Evolutionary conservation across 1,140 invertebrate species (phyloP), one percentile per base, ranked within the genome.

Genomic region (Dreissena polymorpha): DNA sequence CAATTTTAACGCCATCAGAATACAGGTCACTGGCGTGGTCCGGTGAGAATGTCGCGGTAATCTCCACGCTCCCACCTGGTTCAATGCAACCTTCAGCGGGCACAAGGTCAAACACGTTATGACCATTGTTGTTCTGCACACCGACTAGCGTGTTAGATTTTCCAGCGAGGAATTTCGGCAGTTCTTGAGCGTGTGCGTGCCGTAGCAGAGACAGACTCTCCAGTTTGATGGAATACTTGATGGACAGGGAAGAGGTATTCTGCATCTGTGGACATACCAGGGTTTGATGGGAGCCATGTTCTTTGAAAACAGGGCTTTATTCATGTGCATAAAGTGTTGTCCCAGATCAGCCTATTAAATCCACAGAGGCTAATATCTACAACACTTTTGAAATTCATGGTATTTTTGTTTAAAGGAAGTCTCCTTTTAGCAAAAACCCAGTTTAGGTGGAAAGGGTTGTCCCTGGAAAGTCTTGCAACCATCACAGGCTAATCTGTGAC

Each of bases 81-180:
- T 87, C 76, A 67, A 93, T 92, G 3, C 76, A 88, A 10, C 93
- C 93, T 78, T 90, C 89, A 16, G 87, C 77, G 49, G 93, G 93
- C 39, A 92, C 90, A 64, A 92, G 85, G 75, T 93, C 93, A 90
- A 93, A 93, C n/a, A 91, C 91, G 83, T 88, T 89, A 55, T 90
- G 89, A 29, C 93, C 93, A 85, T 88, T 91, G 74, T 90, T 85
- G 83, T 93, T 93, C 71, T 93, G 92, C 21, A 87, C 84, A 88
- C 88, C 91, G 23, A 90, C 89, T 84, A 86, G 83, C 27, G 86
- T 78, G 88, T 85, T 86, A 57, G 77, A 53, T 29, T 79, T 88
- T 49, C 77, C 65, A 27, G 80, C 79, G 10, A 92, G 72, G 86
- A 91, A 91, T 27, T 68, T 70, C 6, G 91, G 91, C 63, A 92